Percentiles rank a stretch among this genome's conserved stretches.
Evolutionary conservation across 2,888 invertebrate genomes (phyloP).

Genomic region (Cephus pygmeus): DNA sequence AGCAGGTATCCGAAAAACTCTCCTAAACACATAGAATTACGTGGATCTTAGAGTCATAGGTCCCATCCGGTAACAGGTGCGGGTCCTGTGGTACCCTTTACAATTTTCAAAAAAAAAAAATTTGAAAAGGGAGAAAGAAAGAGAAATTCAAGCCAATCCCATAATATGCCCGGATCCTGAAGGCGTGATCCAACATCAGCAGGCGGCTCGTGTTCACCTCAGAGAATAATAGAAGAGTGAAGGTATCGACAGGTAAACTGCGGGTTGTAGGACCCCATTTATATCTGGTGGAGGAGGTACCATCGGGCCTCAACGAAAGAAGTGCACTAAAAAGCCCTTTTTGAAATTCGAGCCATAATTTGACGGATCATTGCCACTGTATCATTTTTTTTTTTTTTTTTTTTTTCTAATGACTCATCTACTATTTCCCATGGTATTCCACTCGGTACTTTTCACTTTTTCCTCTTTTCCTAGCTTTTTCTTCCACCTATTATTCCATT

Average conservation of each 20-base stretch:
- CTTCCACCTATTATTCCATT: not conserved
- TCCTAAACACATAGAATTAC: constrained; percentile 21
- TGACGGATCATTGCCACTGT: not conserved
- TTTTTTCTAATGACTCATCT: not conserved
- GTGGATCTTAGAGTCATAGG: not conserved
- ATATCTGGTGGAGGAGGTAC: not conserved
- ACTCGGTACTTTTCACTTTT: not conserved
- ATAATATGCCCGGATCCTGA: not conserved
- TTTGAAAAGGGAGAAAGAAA: not conserved
- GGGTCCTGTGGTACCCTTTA: not conserved
- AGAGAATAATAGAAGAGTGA: not conserved
- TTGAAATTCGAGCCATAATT: not conserved
- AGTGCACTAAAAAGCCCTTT: not conserved
- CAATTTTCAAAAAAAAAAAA: not conserved
- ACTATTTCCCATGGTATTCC: not conserved
- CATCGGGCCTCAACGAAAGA: not conserved
- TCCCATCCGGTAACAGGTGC: not conserved
- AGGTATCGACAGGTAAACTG: constrained; percentile 9
- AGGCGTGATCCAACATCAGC: not conserved
- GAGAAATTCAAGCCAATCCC: not conserved
- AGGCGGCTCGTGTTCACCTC: not conserved
- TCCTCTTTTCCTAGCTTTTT: not conserved
- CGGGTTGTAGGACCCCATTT: not conserved
- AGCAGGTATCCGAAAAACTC: constrained; percentile 37
- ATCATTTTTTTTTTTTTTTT: too few relatives aligned